These are phyloP conservation scores for Rhagologus leucostigma DNA, from an alignment of 2,113 vertebrate species.

Conservation along the genomic window DNA sequence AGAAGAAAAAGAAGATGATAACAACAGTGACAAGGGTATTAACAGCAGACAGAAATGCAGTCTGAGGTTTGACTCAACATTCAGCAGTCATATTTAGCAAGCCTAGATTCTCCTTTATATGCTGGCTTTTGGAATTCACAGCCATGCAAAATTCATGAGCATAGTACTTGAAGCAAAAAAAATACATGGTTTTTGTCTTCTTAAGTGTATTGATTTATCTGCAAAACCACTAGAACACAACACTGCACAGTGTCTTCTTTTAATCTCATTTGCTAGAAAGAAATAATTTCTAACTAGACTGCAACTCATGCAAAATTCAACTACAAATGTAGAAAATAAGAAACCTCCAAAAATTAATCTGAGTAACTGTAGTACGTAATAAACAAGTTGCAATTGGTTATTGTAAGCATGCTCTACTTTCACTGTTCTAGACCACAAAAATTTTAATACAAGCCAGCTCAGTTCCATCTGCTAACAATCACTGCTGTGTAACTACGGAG, in stretches of 20 bases:
- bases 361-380: not conserved
- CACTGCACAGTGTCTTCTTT: not conserved
- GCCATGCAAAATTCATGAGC: constrained; percentile 42
- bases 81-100: not conserved
- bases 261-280: not conserved
- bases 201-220: not conserved
- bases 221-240: not conserved
- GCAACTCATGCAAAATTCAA: not conserved
- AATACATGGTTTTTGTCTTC: not conserved
- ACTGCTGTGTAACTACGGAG: not conserved
- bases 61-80: constrained; percentile 6
- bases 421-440: not conserved
- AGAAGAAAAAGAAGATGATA: not conserved
- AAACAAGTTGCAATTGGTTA: not conserved
- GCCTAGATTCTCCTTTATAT: not conserved
- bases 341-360: not conserved
- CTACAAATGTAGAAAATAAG: not conserved
- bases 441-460: not conserved
- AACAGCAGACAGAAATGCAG: constrained; percentile 3
- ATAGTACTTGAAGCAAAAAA: not conserved
- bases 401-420: not conserved
- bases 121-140: not conserved
- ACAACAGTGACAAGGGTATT: not conserved
- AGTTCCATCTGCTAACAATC: constrained; percentile 7
- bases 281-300: not conserved